phyloP scores from a whole-genome alignment of 2,797 vertebrate genomes.

The Neosilurus hyrtlii region DNA sequence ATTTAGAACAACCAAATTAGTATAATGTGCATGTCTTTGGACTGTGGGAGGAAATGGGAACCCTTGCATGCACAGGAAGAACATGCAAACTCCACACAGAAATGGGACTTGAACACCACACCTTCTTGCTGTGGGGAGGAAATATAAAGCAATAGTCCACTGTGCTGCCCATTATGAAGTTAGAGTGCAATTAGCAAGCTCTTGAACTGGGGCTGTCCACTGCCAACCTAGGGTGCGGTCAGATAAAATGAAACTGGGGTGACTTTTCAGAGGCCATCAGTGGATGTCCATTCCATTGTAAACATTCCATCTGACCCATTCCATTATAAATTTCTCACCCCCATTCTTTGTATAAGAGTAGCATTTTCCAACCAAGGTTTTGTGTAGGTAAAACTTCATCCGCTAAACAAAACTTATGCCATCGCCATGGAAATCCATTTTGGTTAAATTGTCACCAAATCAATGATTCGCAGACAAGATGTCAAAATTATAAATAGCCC shows the following conservation, averaged over 20 bases:
- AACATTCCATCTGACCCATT: background rate
- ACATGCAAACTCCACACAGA: too few relatives aligned
- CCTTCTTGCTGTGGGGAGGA: too few relatives aligned
- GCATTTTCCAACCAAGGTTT: background rate
- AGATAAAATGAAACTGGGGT: conserved; percentile 1
- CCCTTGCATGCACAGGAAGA: too few relatives aligned
- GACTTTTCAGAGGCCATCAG: conserved; percentile 12
- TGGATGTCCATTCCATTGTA: background rate
- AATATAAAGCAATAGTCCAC: too few relatives aligned
- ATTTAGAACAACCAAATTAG: too few relatives aligned
- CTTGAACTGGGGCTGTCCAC: background rate
- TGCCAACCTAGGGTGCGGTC: background rate
- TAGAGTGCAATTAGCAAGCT: background rate
- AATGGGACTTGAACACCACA: too few relatives aligned
- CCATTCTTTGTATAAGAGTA: background rate
- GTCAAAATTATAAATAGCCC: conserved; percentile 30
- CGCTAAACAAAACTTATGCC: background rate
- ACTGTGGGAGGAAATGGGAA: too few relatives aligned
- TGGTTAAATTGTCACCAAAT: conserved; percentile 9
- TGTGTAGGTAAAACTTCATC: background rate
- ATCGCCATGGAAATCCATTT: background rate
- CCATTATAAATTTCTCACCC: background rate
- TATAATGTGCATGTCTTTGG: too few relatives aligned
- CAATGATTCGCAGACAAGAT: conserved; percentile 16
- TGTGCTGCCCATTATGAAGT: background rate